Percentiles rank a stretch among this genome's conserved stretches.
phyloP scores from a whole-genome alignment of 2,888 invertebrate species.

The Hirtodrosophila trivittata region DNA sequence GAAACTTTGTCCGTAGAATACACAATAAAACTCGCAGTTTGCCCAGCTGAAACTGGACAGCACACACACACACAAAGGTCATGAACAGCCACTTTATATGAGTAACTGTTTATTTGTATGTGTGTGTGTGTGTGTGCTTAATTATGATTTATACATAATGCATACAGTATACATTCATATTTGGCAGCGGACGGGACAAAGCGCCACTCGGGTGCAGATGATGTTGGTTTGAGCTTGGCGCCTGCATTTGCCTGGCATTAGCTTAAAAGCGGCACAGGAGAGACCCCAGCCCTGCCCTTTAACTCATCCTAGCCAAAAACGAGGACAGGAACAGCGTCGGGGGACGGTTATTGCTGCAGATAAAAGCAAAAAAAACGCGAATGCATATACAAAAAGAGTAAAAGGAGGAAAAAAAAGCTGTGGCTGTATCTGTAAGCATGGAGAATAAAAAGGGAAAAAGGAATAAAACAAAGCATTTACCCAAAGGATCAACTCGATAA shows the following conservation, averaged over 20 bases:
- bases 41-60: slow-evolving; percentile 44
- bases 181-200: slow-evolving; percentile 18
- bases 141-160: slow-evolving; percentile 69
- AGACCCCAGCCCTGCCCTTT: not conserved
- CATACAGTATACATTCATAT: slow-evolving; percentile 28
- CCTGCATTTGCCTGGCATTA: slow-evolving; percentile 44
- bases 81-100: slow-evolving; percentile 25
- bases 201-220: slow-evolving; percentile 24
- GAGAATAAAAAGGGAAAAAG: slow-evolving; percentile 15
- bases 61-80: slow-evolving; percentile 18
- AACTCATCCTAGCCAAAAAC: not conserved
- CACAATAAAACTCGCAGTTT: slow-evolving; percentile 18
- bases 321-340: slow-evolving; percentile 7
- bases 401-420: slow-evolving; percentile 11
- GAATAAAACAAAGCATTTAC: slow-evolving; percentile 76
- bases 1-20: slow-evolving; percentile 47
- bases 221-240: slow-evolving; percentile 23
- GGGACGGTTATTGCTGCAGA: slow-evolving; percentile 55
- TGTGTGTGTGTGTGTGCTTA: slow-evolving; percentile 52
- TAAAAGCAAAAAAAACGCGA: slow-evolving; percentile 54
- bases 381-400: slow-evolving; percentile 38
- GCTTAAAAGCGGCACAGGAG: slow-evolving; percentile 49
- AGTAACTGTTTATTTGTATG: not conserved
- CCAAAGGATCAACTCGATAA: slow-evolving; percentile 84
- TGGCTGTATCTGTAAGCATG: not conserved